Base-by-base conservation (phyloP, 2,888 invertebrate genomes). In the Lepidocyrtoides sp. region DNA sequence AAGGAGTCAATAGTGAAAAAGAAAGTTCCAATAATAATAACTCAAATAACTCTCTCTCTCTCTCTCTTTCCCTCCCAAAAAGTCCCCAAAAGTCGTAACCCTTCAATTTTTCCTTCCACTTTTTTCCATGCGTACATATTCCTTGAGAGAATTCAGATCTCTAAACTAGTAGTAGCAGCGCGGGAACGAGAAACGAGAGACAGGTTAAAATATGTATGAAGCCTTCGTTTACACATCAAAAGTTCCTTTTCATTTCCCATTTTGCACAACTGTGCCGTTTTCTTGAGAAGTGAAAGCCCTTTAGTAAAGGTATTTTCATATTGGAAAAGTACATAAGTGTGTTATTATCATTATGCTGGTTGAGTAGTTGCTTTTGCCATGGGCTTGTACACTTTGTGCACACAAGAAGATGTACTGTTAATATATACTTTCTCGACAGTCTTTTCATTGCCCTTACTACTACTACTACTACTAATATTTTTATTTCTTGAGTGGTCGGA, bases 21-120 rank as follows among this genome's bases (percentile, higher is more conserved):
- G 75, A 75, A 75, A 75, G 75, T 75, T 75, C 75, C 75, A 75
- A 75, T 75, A 75, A 75, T 75, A 75, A 51, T 75, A 75, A 75
- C 20, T 44, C 23, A 72, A 44, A 72, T 72, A 72, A 69, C 36
- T 57, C 57, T 57, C 51, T n/a, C n/a, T 36, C 36, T 36, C 36
- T 41, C 48, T 5, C 14, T 51, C 26, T 20, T 51, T 23, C 29
- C 26, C 10, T 51, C 29, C 29, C 26, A 51, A 75, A 66, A 75
- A 72, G 26, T 23, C 36, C 17, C 12, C 51, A 20, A n/a, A 26
- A 75, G 75, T 48, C 51, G 51, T 75, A 75, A 0, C 10, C 36
- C 29, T 75, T 48, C 51, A 44, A 10, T 51, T 29, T 75, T 48
- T 48, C 23, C 17, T 44, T 41, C 23, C 1, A 20, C 44, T 20